Percentiles rank a stretch among this genome's conserved stretches.
Evolutionary conservation across 2,888 invertebrate genomes (phyloP).

Genomic region (Marasmarcha lunaedactyla): DNA sequence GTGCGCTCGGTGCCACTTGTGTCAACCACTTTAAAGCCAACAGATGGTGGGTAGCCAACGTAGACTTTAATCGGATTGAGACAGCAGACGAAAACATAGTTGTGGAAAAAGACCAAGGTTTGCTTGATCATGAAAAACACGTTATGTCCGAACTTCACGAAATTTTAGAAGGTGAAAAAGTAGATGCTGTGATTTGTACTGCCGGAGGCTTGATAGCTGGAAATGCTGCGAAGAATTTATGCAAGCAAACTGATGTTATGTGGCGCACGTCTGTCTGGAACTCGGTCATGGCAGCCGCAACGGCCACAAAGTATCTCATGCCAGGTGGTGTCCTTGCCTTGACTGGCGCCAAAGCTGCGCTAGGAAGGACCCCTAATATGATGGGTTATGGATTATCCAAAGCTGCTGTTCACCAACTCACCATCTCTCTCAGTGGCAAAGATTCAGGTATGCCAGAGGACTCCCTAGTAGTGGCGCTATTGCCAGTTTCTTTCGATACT

Average conservation of each 20-base stretch:
- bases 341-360: slow-evolving; percentile 96
- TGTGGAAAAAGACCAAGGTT: slow-evolving; percentile 80
- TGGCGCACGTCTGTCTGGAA: slow-evolving; percentile 99
- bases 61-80: slow-evolving; percentile 86
- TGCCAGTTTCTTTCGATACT: slow-evolving; percentile 95
- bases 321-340: slow-evolving; percentile 91
- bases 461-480: slow-evolving; percentile 82
- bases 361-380: slow-evolving; percentile 84
- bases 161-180: slow-evolving; percentile 79
- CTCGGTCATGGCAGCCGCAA: slow-evolving; percentile 86
- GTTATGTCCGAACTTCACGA: slow-evolving; percentile 76
- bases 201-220: slow-evolving; percentile 99
- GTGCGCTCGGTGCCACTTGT: slow-evolving; percentile 92
- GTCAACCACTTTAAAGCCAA: slow-evolving; percentile 90
- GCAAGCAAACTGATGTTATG: slow-evolving; percentile 93
- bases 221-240: slow-evolving; percentile 89
- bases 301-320: slow-evolving; percentile 88
- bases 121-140: slow-evolving; percentile 81
- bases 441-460: slow-evolving; percentile 88
- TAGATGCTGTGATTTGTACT: slow-evolving; percentile 97
- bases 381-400: slow-evolving; percentile 81
- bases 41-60: slow-evolving; percentile 93
- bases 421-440: slow-evolving; percentile 84
- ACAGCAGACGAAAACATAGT: slow-evolving; percentile 91
- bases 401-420: slow-evolving; percentile 96